Conservation (phyloP, 2,888 invertebrate species). For the Odiellus spinosus region DNA sequence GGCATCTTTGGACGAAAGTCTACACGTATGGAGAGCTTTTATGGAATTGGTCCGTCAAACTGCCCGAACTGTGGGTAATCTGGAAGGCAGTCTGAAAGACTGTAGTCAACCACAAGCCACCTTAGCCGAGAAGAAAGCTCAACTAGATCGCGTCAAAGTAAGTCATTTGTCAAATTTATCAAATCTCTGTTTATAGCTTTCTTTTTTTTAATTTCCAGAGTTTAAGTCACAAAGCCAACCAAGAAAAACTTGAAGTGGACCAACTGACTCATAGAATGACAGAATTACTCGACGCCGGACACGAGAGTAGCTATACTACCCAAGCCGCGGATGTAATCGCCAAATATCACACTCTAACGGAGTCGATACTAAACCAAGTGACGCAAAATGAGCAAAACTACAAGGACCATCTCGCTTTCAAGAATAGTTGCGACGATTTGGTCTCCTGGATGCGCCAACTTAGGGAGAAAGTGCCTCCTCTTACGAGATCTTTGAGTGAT, state of each 20-base stretch:
- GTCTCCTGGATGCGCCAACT: constrained; percentile 74
- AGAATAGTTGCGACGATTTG: constrained; percentile 78
- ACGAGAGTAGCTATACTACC: constrained; percentile 54
- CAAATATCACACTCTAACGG: neutral
- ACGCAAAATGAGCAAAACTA: constrained; percentile 68
- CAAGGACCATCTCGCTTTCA: constrained; percentile 71
- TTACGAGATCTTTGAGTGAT: constrained; percentile 66
- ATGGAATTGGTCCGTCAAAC: constrained; percentile 72
- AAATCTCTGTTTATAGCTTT: too few species aligned
- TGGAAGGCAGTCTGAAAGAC: constrained; percentile 56
- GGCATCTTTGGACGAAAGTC: constrained; percentile 66
- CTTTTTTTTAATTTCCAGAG: constrained; percentile 29
- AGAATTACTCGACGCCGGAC: constrained; percentile 70
- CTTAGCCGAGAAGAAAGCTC: constrained; percentile 68
- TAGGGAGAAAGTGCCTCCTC: constrained; percentile 70
- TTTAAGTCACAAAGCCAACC: constrained; percentile 69
- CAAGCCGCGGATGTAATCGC: constrained; percentile 62
- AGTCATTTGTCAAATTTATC: too few species aligned
- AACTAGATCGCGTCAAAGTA: constrained; percentile 60
- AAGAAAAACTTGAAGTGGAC: constrained; percentile 79
- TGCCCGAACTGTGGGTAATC: constrained; percentile 60
- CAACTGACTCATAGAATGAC: constrained; percentile 62
- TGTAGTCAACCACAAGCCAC: constrained; percentile 57
- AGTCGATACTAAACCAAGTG: constrained; percentile 40
- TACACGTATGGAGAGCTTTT: constrained; percentile 80